phyloP scores from a whole-genome alignment of 2,797 vertebrate species.

The Cirrhinus mrigala region DNA sequence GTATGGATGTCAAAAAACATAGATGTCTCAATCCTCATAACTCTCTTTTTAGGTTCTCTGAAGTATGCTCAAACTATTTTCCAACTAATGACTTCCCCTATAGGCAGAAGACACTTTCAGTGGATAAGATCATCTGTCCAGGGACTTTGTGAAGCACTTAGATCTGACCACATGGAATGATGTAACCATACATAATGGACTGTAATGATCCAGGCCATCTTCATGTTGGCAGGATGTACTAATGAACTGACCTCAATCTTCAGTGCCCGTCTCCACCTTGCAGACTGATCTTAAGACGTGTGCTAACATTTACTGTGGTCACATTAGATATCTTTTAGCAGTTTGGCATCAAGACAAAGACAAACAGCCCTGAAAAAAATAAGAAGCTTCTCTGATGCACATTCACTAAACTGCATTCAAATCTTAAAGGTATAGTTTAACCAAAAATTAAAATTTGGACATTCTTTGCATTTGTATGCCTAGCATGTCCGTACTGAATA shows the following conservation, averaged over 20 bases:
- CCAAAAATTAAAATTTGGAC: background rate
- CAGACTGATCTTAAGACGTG: background rate
- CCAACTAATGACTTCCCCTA: slow-evolving; percentile 1
- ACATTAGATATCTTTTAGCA: background rate
- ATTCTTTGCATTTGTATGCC: background rate
- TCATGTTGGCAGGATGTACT: slow-evolving; percentile 36
- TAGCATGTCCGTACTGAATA: background rate
- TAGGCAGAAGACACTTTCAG: slow-evolving; percentile 7
- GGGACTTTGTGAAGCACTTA: slow-evolving; percentile 45
- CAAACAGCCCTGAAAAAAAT: background rate
- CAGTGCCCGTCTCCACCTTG: background rate
- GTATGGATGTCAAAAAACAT: background rate
- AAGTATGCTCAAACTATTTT: slow-evolving; percentile 15
- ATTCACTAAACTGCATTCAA: background rate
- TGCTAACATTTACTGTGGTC: background rate
- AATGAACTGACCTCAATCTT: slow-evolving; percentile 39
- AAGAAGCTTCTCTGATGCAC: background rate
- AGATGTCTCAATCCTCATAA: background rate
- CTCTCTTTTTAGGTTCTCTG: background rate
- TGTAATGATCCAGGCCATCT: slow-evolving; percentile 30
- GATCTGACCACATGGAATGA: slow-evolving; percentile 45
- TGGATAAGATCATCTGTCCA: slow-evolving; percentile 8
- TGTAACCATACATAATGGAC: slow-evolving; percentile 50
- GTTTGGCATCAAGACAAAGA: background rate
- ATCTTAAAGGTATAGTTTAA: slow-evolving; percentile 5